These are phyloP conservation scores for Clarias batrachus DNA, from an alignment of 2,113 vertebrate genomes.

Conservation along the genomic window DNA sequence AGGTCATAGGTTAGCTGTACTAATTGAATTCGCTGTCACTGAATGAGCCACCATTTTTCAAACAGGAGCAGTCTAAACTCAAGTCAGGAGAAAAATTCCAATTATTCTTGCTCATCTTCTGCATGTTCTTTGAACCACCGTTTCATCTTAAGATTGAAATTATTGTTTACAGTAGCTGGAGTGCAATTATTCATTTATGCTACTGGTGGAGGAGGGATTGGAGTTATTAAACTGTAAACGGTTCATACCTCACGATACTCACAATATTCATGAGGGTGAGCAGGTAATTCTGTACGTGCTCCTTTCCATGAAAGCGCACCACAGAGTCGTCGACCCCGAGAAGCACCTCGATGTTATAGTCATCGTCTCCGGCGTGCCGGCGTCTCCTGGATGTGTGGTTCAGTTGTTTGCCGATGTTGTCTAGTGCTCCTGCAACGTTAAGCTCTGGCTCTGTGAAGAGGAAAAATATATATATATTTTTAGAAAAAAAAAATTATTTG, in stretches of 20 bases:
- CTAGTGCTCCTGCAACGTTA: slow-evolving; percentile 63
- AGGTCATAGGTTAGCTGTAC: background rate
- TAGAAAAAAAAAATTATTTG: background rate
- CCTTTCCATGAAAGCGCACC: slow-evolving; percentile 95
- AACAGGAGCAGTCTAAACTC: background rate
- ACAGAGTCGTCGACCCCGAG: slow-evolving; percentile 96
- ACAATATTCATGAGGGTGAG: slow-evolving; percentile 99
- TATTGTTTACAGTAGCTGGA: background rate
- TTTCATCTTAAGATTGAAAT: slow-evolving; percentile 21
- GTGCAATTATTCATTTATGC: background rate
- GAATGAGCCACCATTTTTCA: background rate
- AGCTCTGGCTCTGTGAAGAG: slow-evolving; percentile 71
- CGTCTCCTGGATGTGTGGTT: slow-evolving; percentile 75
- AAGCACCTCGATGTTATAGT: slow-evolving; percentile 96
- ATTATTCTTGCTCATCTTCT: background rate
- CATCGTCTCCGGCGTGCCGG: slow-evolving; percentile 77
- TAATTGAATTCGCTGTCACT: background rate
- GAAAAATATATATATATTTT: slow-evolving; percentile 1
- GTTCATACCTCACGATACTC: slow-evolving; percentile 66
- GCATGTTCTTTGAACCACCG: background rate
- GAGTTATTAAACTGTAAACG: slow-evolving; percentile 8
- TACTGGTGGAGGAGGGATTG: background rate
- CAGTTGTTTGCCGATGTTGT: slow-evolving; percentile 72
- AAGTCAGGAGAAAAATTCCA: background rate
- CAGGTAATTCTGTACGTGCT: slow-evolving; percentile 98